Base-by-base conservation (phyloP, 2,888 invertebrate genomes). In the Diogma glabrata region DNA sequence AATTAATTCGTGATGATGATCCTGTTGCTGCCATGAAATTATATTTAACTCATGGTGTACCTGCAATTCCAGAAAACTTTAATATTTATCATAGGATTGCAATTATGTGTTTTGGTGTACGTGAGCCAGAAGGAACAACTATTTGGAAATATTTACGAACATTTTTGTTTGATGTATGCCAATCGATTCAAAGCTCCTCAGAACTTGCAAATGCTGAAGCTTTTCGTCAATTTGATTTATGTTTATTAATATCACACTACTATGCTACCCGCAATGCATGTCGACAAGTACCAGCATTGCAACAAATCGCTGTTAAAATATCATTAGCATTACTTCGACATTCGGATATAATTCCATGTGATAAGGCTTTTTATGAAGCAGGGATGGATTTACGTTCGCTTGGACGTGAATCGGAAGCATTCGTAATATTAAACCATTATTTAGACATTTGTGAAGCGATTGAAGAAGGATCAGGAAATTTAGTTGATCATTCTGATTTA, bases 361-460 rank as follows among this genome's bases (percentile, higher is more conserved):
- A 99, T 70, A 88, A 93, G 60, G 84, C 30, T 60, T 94, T 89
- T 67, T 92, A 85, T 64, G 86, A 87, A 61, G 81, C 81, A 57
- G 89, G 89, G 5, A 72, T 77, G 58, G 80, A 82, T 56, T 70
- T 87, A 2, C 77, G 84, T 4, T 75, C 78, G 30, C 77, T 84
- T 57, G 82, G 82, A 4, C 77, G 83, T 48, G 81, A 87, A 54
- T 87, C 91, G 48, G 93, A 96, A 73, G 97, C 96, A 0, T 97
- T 99, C 68, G 90, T 97, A 1, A 83, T 97, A 61, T 76, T 97
- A 30, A 99, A 99, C 71, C 90, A 95, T 63, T 95, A 93, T 64
- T 74, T 99, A 57, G 99, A 99, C 69, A 76, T 99, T 12, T 87
- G 87, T 56, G 97, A 99, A 67, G 95, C 96, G 2, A 94, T 96